Evolutionary conservation across 2,113 vertebrate genomes (phyloP).

Genomic region (Cettia cetti): DNA sequence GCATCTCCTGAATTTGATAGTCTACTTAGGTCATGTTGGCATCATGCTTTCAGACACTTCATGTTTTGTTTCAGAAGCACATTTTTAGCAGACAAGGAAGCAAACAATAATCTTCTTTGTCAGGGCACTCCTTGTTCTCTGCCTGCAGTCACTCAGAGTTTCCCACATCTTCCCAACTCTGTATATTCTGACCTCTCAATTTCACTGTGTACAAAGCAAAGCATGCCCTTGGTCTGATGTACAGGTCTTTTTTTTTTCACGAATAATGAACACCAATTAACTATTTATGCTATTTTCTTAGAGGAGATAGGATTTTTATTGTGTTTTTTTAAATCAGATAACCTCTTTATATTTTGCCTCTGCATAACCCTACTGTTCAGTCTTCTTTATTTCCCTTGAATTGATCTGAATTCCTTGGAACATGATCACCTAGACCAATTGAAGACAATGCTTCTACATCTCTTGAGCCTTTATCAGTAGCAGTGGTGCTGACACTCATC

Average conservation of each 20-base stretch:
- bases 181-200: not conserved
- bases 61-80: not conserved
- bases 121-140: not conserved
- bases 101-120: not conserved
- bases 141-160: not conserved
- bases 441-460: not conserved
- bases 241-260: not conserved
- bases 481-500: not conserved
- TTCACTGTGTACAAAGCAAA: not conserved
- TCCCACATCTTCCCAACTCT: not conserved
- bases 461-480: not conserved
- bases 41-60: not conserved
- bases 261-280: not conserved
- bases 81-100: not conserved
- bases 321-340: not conserved
- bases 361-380: not conserved
- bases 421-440: not conserved
- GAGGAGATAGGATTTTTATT: not conserved
- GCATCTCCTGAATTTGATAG: not conserved
- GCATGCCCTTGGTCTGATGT: fast-evolving
- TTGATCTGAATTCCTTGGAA: not conserved
- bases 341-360: not conserved
- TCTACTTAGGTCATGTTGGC: not conserved
- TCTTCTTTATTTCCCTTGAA: not conserved
- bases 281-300: not conserved